Evolutionary conservation across 2,113 vertebrate species (phyloP), one percentile per base, ranked within the genome.

Genomic region (Lycaon pictus): DNA sequence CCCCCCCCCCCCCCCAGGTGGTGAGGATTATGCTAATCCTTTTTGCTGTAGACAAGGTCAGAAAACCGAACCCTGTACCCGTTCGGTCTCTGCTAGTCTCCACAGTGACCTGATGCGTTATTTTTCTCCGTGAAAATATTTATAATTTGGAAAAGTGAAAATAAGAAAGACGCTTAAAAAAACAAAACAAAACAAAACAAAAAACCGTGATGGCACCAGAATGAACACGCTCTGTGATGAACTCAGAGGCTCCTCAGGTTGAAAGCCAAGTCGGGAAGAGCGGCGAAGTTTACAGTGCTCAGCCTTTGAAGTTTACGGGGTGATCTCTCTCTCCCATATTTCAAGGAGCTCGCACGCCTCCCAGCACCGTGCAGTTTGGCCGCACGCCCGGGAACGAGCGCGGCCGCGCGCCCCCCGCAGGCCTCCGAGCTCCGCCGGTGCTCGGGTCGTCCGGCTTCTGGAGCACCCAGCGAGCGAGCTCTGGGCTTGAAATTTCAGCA

Each of bases 331-430:
- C 13, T 37, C 53, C 58, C 0, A 0, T 16, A 55, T 3, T n/a
- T 79, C 55, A 3, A 8, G 72, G 5, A 1, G 20, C 7, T 11
- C 1, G 7, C 65, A 1, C 51, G 25, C 58, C 48, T 23, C 32
- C n/a, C 76, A 5, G 56, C 20, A 0, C 0, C 16, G 35, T 11
- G 10, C 8, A 2, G 2, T 3, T 25, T 2, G 29, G n/a, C 71
- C 76, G 0, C 37, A 7, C 4, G 7, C 12, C 0, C 1, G 0
- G 17, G 27, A 23, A 2, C 11, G 0, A 0, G 80, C 56, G 8
- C 2, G 6, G 92, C 55, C 16, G 53, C 20, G 11, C 8, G 43
- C 80, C 86, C 17, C 48, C 51, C 5, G 51, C 23, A 20, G 32
- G 67, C 37, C 1, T 0, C 2, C 37, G 56, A 4, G 25, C 58